Evolutionary conservation across 2,797 vertebrate genomes (phyloP).

Genomic region (Serranus cabrilla): DNA sequence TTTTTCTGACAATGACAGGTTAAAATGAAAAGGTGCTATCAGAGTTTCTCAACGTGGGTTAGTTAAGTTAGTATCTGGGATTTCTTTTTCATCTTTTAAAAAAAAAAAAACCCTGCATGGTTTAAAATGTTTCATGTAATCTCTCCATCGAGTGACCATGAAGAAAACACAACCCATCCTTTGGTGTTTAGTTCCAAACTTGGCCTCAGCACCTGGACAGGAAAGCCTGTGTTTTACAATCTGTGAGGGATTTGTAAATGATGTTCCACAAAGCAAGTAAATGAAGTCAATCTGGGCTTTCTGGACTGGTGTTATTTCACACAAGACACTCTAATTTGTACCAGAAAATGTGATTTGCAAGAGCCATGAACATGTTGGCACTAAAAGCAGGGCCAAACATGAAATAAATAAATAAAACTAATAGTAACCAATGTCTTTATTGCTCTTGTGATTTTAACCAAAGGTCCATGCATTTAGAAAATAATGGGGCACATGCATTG

Average conservation of each 20-base stretch:
- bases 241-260: neutral
- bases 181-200: neutral
- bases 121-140: too few species aligned
- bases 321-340: neutral
- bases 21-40: neutral
- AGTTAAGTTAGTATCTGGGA: too few species aligned
- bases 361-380: neutral
- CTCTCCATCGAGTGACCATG: neutral
- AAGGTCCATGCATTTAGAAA: neutral
- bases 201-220: neutral
- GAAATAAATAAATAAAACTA: neutral
- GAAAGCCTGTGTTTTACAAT: neutral
- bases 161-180: neutral
- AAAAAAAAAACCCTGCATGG: too few species aligned
- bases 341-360: neutral
- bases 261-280: neutral
- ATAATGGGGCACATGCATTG: neutral
- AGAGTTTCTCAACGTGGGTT: neutral
- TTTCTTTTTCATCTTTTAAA: too few species aligned
- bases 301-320: neutral
- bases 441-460: neutral
- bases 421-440: neutral
- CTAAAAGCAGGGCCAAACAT: neutral
- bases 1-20: neutral
- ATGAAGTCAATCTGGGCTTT: neutral